Base-by-base conservation (phyloP, 2,797 vertebrate species). In the Phaenicophaeus curvirostris region DNA sequence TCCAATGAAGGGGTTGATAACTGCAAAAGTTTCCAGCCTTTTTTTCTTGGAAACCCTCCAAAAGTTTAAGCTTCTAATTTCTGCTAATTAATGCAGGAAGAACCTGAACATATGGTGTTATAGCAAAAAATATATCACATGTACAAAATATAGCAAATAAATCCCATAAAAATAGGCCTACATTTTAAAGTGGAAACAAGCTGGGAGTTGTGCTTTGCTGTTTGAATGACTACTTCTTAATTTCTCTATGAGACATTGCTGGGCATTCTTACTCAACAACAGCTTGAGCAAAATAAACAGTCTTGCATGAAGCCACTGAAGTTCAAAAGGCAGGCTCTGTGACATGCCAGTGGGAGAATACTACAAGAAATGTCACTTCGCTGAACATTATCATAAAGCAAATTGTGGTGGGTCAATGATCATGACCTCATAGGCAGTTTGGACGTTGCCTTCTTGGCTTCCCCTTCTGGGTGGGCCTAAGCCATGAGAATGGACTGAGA, bases 101-200 rank as follows among this genome's bases (percentile, higher is more conserved):
- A 96, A 89, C 37, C n/a, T 58, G 89, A 95, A 85, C 87, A 89
- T 94, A 95, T 85, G 90, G 95, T 69, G 54, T 41, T 94, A 89
- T 2, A 87, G 68, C 50, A 85, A 94, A 94, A 94, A 94, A 77
- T 78, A 92, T 41, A 83, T 17, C 62, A 54, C 35, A 51, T 19
- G 44, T 77, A 73, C 68, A 93, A 95, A 95, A 93, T 77, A 87
- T 3, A 80, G 75, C 75, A 93, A 89, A 87, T 81, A 95, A 76
- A 91, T 66, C 75, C 69, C 41, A 68, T 78, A 78, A 89, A 90
- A 94, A 91, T 27, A 89, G 42, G 50, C 28, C 58, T 78, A 33
- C 37, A 75, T 83, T 87, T 93, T 87, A 85, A 78, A 89, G 41
- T 7, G 33, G 14, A 37, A 24, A 73, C 79, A 89, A 89, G 25